Percentiles rank a stretch among this genome's conserved stretches.
These are phyloP conservation scores for Avahi laniger DNA, from an alignment of 2,797 vertebrate genomes.

Conservation along the genomic window DNA sequence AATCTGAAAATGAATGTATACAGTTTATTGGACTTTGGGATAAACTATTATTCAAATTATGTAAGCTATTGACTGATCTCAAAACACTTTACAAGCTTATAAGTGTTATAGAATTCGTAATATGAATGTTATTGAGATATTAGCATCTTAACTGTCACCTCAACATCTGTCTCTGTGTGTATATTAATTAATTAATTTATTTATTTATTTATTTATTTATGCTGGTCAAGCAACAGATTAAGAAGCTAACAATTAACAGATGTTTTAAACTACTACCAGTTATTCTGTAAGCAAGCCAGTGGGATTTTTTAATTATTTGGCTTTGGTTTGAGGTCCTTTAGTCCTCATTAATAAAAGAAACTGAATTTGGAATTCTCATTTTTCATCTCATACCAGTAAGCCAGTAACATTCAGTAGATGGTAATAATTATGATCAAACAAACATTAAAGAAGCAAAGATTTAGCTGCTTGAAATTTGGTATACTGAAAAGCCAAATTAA, in stretches of 20 bases:
- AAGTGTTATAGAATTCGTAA: constrained; percentile 29
- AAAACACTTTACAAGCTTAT: background rate
- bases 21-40: background rate
- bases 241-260: background rate
- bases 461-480: constrained; percentile 29
- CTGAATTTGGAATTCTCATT: constrained; percentile 26
- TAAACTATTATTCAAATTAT: constrained; percentile 33
- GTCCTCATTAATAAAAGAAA: constrained; percentile 43
- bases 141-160: background rate
- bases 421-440: constrained; percentile 39
- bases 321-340: constrained; percentile 29
- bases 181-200: background rate
- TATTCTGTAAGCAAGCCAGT: background rate
- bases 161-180: background rate
- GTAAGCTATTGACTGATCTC: background rate
- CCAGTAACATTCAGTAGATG: background rate
- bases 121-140: background rate
- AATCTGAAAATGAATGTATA: constrained; percentile 36
- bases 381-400: constrained; percentile 39
- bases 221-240: background rate
- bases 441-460: constrained; percentile 32
- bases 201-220: background rate
- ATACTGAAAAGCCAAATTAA: background rate
- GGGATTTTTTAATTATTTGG: background rate
- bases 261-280: background rate